Conservation (phyloP, 2,113 vertebrate species). For the Vombatus ursinus region DNA sequence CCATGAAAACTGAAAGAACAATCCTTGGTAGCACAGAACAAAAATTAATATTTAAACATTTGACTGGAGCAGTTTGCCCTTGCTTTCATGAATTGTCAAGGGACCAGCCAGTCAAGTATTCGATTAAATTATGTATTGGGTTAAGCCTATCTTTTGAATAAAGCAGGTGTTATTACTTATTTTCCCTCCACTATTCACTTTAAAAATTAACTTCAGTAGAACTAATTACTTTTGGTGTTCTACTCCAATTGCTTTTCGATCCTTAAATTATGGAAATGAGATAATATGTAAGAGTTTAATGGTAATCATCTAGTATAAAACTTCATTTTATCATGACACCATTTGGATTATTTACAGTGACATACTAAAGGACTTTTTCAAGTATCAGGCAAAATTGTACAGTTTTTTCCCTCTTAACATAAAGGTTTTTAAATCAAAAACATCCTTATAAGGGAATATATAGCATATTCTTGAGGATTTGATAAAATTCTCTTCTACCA, state of each 20-base stretch:
- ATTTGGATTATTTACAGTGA: constrained; percentile 42
- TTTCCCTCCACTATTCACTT: constrained; percentile 15
- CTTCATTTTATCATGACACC: constrained; percentile 19
- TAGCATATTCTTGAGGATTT: not conserved
- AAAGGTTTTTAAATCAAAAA: constrained; percentile 29
- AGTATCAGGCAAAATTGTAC: not conserved
- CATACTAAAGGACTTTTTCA: constrained; percentile 7
- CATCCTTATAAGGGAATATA: not conserved
- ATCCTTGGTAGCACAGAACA: constrained; percentile 9
- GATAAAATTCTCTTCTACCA: constrained; percentile 8
- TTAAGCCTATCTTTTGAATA: constrained; percentile 64
- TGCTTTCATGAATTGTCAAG: constrained; percentile 53
- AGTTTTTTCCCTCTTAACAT: not conserved
- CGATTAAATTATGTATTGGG: constrained; percentile 59
- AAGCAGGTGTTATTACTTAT: constrained; percentile 31
- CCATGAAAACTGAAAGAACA: constrained; percentile 26
- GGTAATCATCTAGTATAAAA: constrained; percentile 20
- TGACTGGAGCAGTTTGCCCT: constrained; percentile 39
- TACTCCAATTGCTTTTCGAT: constrained; percentile 46
- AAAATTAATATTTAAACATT: constrained; percentile 58
- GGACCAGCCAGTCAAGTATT: constrained; percentile 46
- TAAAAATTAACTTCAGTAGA: constrained; percentile 64
- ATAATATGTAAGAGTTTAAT: constrained; percentile 29
- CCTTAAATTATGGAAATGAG: constrained; percentile 44
- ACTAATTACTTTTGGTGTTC: constrained; percentile 48